A percentile compares a stretch with the other conserved stretches of the same genome.
These are phyloP conservation scores for Chelidonichthys spinosus DNA, from an alignment of 2,797 vertebrate genomes.

Conservation along the genomic window DNA sequence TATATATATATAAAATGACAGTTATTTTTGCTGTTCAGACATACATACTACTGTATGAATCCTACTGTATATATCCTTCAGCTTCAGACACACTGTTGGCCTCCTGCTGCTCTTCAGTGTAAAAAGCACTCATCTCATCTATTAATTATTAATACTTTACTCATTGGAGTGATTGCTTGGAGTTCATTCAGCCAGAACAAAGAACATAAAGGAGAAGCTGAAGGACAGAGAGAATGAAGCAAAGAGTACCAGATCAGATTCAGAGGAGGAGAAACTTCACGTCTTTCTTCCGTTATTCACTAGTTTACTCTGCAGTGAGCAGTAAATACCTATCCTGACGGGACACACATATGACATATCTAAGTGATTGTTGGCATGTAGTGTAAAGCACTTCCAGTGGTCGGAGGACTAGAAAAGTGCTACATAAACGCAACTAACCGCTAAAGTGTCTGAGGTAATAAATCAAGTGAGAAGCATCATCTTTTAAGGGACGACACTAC, in stretches of 20 bases:
- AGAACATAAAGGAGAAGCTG: slow-evolving; percentile 19
- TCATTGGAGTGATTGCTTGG: slow-evolving; percentile 53
- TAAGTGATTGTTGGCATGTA: too few species aligned
- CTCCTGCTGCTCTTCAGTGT: slow-evolving; percentile 16
- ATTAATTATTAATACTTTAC: slow-evolving; percentile 62
- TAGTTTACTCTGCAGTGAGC: neutral
- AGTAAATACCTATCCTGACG: too few species aligned
- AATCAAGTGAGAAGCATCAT: too few species aligned
- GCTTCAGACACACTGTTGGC: neutral
- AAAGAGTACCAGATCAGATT: slow-evolving; percentile 11
- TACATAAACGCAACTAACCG: too few species aligned
- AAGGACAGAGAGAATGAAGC: slow-evolving; percentile 10
- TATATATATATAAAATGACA: neutral
- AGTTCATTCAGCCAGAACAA: slow-evolving; percentile 39
- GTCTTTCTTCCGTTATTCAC: neutral
- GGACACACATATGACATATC: neutral
- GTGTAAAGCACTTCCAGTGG: too few species aligned
- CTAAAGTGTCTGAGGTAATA: too few species aligned
- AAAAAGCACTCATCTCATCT: slow-evolving; percentile 40
- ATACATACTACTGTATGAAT: neutral
- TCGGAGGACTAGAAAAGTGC: too few species aligned
- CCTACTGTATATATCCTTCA: neutral
- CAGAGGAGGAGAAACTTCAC: neutral
- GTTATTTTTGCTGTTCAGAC: slow-evolving; percentile 1
- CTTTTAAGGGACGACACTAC: too few species aligned